These are phyloP conservation scores for Dynastes grantii DNA, from an alignment of 2,888 invertebrate species.

Conservation along the genomic window DNA sequence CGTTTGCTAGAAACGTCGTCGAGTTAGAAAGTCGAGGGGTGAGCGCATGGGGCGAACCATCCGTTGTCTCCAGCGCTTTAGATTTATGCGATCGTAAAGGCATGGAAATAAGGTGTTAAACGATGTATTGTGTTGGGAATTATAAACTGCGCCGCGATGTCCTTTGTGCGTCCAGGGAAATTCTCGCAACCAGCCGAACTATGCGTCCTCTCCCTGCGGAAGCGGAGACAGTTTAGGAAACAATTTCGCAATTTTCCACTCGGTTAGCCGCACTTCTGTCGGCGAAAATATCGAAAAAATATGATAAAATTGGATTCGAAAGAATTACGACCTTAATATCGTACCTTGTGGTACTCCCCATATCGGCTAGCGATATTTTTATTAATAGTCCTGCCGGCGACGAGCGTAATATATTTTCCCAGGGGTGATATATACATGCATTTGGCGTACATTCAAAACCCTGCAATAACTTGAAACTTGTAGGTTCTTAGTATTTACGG, in stretches of 20 bases:
- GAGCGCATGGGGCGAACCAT: background rate
- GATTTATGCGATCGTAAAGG: slow-evolving; percentile 45
- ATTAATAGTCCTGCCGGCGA: background rate
- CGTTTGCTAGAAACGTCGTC: background rate
- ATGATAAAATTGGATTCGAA: background rate
- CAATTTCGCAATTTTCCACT: slow-evolving; percentile 21
- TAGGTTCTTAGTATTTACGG: too few relatives aligned
- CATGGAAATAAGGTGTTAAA: slow-evolving; percentile 48
- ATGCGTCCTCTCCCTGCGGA: background rate
- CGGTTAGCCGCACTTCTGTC: slow-evolving; percentile 10
- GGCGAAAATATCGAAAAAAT: slow-evolving; percentile 13
- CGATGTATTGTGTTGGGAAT: slow-evolving; percentile 47
- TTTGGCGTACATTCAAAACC: slow-evolving; percentile 2
- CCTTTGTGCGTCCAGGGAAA: slow-evolving; percentile 38
- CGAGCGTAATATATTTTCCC: background rate
- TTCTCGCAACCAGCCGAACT: background rate
- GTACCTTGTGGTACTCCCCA: slow-evolving; percentile 3
- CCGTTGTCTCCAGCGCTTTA: slow-evolving; percentile 31
- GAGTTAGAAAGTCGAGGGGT: background rate
- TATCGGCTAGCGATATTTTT: background rate
- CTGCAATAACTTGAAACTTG: background rate
- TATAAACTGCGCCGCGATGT: slow-evolving; percentile 35
- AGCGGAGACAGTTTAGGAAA: background rate
- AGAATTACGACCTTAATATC: slow-evolving; percentile 14
- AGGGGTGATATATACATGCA: background rate